Evolutionary conservation across 2,113 vertebrate species (phyloP).

Genomic region (Crocuta crocuta): DNA sequence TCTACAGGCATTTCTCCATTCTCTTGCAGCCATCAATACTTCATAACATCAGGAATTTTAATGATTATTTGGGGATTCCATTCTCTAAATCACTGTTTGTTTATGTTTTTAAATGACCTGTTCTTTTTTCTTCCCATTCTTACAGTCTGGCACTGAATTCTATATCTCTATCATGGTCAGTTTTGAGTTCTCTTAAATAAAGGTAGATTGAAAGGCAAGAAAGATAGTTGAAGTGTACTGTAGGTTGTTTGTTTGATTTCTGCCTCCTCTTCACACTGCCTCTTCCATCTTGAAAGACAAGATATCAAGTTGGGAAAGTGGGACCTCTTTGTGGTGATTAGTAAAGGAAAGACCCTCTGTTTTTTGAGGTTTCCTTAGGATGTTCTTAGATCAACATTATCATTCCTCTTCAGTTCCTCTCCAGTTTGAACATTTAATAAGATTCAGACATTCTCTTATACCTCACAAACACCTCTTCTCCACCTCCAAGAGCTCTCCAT

Average conservation of each 20-base stretch:
- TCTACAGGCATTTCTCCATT: neutral
- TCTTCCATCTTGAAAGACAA: neutral
- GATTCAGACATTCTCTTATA: neutral
- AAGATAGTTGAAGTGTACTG: neutral
- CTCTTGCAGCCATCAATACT: neutral
- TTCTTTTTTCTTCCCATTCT: neutral
- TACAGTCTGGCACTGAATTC: neutral
- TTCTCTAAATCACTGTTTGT: neutral
- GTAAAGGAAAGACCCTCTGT: neutral
- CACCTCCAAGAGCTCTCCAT: neutral
- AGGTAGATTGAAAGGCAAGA: neutral
- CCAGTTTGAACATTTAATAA: neutral
- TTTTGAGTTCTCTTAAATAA: neutral
- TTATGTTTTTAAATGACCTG: neutral
- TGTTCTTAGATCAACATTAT: neutral
- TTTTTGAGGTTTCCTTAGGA: neutral
- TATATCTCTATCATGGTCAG: neutral
- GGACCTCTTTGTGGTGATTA: neutral
- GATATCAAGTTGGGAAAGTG: neutral
- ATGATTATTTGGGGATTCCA: neutral
- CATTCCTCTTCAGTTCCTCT: neutral
- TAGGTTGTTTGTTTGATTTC: neutral
- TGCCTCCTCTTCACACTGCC: neutral
- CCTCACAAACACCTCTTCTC: neutral
- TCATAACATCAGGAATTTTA: neutral